Conservation (phyloP, 2,113 vertebrate genomes). For the Propithecus coquereli region DNA sequence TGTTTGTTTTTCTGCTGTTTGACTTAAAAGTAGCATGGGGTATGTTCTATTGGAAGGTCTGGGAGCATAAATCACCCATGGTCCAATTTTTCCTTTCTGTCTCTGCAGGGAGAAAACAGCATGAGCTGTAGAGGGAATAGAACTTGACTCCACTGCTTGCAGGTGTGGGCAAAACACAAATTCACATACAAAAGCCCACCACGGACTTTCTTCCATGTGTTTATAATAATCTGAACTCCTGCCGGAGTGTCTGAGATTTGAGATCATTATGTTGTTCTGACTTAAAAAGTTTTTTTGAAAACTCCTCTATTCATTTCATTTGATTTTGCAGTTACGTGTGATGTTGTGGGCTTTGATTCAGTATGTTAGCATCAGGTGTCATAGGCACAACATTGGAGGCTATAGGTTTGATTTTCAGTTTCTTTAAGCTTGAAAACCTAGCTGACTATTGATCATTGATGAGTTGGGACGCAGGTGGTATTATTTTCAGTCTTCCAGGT, state of each 20-base stretch:
- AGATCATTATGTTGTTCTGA: background rate
- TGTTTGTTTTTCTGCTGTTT: background rate
- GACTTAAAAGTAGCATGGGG: background rate
- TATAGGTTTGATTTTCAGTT: conserved; percentile 34
- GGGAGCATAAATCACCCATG: background rate
- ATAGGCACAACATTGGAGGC: background rate
- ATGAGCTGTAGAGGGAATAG: background rate
- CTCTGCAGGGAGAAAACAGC: background rate
- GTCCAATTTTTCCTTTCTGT: conserved; percentile 8
- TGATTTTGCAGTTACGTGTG: background rate
- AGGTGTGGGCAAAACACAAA: background rate
- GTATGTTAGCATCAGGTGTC: conserved; percentile 13
- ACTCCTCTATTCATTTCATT: conserved; percentile 1
- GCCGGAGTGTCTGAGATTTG: background rate
- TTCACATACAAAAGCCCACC: background rate
- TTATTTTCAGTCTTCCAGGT: background rate
- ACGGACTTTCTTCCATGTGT: background rate
- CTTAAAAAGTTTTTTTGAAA: background rate
- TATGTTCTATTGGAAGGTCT: background rate
- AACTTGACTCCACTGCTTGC: background rate
- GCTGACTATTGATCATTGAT: conserved; percentile 38
- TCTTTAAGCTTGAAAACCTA: conserved; percentile 30
- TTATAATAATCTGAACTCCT: background rate
- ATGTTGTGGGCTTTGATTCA: conserved; percentile 13
- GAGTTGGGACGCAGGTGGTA: conserved; percentile 20